A percentile compares a stretch with the other conserved stretches of the same genome.
These are phyloP conservation scores for Aphaenogaster ashmeadi DNA, from an alignment of 1,140 invertebrate genomes.

Conservation along the genomic window DNA sequence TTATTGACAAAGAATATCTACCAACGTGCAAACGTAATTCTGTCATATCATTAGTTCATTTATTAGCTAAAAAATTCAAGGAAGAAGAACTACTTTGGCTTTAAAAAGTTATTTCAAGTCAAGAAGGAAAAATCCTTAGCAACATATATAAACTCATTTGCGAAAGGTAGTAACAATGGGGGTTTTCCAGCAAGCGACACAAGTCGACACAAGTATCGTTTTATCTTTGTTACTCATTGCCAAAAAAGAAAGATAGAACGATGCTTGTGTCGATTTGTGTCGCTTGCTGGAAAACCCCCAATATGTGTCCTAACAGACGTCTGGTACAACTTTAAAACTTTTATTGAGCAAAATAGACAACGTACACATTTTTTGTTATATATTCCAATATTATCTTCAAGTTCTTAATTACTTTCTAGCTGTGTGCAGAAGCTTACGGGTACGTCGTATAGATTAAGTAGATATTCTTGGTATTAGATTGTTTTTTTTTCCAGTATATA, in stretches of 20 bases:
- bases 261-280: no score
- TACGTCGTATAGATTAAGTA: background rate
- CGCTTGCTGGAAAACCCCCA: no score
- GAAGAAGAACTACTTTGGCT: background rate
- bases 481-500: background rate
- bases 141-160: conserved; percentile 4
- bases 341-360: conserved; percentile 45
- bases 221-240: no score
- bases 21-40: conserved; percentile 8
- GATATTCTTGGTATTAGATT: conserved; percentile 38
- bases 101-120: background rate
- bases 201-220: no score
- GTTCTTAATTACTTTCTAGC: background rate
- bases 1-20: conserved; percentile 47
- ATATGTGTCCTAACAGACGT: background rate
- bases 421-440: conserved; percentile 34
- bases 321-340: conserved; percentile 5
- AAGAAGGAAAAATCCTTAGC: background rate
- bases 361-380: conserved; percentile 20
- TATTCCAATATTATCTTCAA: conserved; percentile 23
- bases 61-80: background rate
- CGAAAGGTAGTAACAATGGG: background rate
- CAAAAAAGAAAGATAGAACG: no score
- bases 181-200: no score
- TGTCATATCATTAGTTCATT: background rate